phyloP scores from a whole-genome alignment of 2,113 vertebrate genomes.

The Rostratula benghalensis region DNA sequence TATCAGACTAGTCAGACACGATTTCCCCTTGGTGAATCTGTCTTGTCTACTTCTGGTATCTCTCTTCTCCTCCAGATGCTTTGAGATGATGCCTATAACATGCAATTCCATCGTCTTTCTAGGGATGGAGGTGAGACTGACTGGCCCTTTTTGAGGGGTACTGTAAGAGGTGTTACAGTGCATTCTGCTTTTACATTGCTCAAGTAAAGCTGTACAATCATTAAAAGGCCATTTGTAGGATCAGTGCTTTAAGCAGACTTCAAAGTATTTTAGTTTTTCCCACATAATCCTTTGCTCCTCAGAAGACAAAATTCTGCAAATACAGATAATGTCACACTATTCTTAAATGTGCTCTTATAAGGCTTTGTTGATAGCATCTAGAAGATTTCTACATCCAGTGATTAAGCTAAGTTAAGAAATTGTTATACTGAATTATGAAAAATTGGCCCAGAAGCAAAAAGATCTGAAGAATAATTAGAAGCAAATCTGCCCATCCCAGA shows the following conservation, averaged over 20 bases:
- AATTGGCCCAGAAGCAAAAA: background rate
- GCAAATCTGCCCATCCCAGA: background rate
- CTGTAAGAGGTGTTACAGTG: background rate
- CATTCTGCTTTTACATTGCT: background rate
- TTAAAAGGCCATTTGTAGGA: background rate
- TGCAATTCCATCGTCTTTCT: no score
- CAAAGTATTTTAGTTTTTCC: background rate
- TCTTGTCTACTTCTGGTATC: no score
- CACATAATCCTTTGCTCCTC: background rate
- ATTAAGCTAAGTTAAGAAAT: background rate
- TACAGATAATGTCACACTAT: background rate
- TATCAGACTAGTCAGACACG: no score
- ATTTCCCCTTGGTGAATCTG: no score
- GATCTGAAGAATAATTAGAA: background rate
- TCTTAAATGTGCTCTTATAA: background rate
- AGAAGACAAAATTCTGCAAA: background rate
- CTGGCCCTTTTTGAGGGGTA: no score
- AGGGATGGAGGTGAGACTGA: no score
- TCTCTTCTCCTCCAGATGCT: no score
- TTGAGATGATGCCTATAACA: no score
- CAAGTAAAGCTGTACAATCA: background rate
- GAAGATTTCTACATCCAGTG: background rate
- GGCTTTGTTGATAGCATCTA: background rate
- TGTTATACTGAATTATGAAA: background rate
- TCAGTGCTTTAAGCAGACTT: background rate